Evolutionary conservation across 2,888 invertebrate genomes (phyloP).

Genomic region (Incurvaria masculella): DNA sequence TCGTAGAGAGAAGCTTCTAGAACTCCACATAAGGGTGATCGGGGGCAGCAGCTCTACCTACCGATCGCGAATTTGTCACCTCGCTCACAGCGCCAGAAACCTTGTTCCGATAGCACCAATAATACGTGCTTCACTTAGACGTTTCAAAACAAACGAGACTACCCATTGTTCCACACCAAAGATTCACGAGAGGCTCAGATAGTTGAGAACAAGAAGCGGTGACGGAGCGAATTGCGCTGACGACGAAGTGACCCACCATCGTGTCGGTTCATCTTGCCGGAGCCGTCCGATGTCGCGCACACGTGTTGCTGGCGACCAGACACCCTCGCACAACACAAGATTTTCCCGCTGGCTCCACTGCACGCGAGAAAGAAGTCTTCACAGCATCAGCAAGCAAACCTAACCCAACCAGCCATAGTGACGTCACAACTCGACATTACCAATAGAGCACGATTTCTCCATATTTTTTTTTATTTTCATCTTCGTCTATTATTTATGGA

Average conservation of each 20-base stretch:
- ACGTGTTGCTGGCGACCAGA: not conserved
- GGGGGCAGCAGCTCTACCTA: no score
- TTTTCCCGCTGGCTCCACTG: not conserved
- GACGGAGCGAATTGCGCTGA: constrained; percentile 36
- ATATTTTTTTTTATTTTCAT: not conserved
- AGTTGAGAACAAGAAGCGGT: not conserved
- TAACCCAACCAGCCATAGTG: constrained; percentile 70
- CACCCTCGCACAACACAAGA: not conserved
- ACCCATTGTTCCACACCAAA: no score
- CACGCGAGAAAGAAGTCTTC: constrained; percentile 9
- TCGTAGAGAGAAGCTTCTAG: no score
- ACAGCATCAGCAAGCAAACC: constrained; percentile 50
- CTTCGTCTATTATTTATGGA: no score
- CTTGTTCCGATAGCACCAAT: no score
- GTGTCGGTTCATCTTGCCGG: constrained; percentile 83
- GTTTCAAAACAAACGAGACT: no score
- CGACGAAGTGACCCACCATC: constrained; percentile 73
- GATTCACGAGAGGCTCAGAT: no score
- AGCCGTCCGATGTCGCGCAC: not conserved
- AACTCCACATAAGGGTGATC: no score
- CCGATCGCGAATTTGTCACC: no score
- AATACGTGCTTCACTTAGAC: no score
- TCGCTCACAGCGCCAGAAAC: no score
- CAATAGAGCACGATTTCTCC: constrained; percentile 1
- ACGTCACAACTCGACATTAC: constrained; percentile 46